Percentiles rank a stretch among this genome's conserved stretches.
phyloP scores from a whole-genome alignment of 2,113 vertebrate species.

The Bolborhynchus lineola region DNA sequence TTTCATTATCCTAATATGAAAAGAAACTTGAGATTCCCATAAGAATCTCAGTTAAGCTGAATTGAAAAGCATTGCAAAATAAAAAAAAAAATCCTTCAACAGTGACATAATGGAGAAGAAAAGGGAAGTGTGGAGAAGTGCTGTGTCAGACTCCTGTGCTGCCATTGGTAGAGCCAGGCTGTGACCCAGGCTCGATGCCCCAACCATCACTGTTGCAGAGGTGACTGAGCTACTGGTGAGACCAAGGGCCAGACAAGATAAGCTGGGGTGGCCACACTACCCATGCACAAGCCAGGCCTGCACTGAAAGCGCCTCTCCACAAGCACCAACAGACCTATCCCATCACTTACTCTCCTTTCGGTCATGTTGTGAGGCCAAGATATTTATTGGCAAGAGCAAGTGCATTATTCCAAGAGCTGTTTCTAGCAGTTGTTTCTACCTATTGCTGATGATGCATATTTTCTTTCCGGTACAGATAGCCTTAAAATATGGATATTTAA shows the following conservation, averaged over 20 bases:
- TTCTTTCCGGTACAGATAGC: neutral
- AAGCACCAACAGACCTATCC: neutral
- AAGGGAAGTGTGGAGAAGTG: neutral
- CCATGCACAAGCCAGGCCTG: neutral
- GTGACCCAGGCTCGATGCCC: neutral
- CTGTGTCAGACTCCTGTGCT: neutral
- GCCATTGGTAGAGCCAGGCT: fast-evolving
- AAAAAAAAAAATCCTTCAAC: neutral
- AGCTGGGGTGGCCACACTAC: neutral
- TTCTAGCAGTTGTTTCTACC: neutral
- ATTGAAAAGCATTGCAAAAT: neutral
- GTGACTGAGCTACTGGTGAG: fast-evolving
- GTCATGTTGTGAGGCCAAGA: neutral
- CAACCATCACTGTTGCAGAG: neutral
- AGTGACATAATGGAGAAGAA: neutral
- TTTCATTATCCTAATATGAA: neutral
- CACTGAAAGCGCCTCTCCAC: neutral
- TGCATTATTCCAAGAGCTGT: neutral
- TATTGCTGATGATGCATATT: neutral
- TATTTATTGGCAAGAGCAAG: neutral
- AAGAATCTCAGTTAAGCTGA: neutral
- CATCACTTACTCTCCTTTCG: neutral
- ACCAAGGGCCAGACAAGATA: neutral
- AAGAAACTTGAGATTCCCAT: neutral
- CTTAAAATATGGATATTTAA: neutral